These are phyloP conservation scores for Trachymyrmex cornetzi DNA, from an alignment of 1,140 invertebrate genomes.

Conservation along the genomic window DNA sequence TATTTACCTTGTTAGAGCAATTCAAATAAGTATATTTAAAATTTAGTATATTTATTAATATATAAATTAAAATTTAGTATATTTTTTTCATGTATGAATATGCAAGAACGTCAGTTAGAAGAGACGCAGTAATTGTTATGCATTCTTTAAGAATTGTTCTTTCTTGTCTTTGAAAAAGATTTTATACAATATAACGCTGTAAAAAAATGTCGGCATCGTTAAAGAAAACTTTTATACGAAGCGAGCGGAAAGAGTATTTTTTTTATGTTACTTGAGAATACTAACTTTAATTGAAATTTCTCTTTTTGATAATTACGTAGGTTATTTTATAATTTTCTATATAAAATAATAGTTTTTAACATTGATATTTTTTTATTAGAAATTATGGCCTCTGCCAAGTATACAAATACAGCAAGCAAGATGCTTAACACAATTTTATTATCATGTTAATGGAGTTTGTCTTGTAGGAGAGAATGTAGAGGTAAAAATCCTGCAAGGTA, in stretches of 20 bases:
- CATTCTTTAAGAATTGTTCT: background rate
- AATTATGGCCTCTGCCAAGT: background rate
- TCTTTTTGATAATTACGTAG: background rate
- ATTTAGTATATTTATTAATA: too few species aligned
- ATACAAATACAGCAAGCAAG: background rate
- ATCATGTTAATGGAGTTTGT: constrained; percentile 41
- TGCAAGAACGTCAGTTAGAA: background rate
- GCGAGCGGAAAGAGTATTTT: background rate
- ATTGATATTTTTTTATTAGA: background rate
- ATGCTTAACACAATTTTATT: constrained; percentile 32
- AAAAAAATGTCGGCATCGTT: background rate
- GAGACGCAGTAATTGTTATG: background rate
- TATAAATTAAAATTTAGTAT: too few species aligned
- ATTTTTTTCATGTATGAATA: too few species aligned
- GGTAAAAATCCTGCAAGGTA: background rate
- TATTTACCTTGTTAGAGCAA: too few species aligned
- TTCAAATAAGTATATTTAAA: too few species aligned
- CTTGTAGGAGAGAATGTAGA: background rate
- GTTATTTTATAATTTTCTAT: background rate
- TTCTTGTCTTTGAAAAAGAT: background rate
- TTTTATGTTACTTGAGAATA: background rate
- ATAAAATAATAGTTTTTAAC: background rate
- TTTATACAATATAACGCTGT: background rate
- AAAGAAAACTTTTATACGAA: background rate
- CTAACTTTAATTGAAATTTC: background rate